phyloP scores from a whole-genome alignment of 2,113 vertebrate species.

The Heptranchias perlo region DNA sequence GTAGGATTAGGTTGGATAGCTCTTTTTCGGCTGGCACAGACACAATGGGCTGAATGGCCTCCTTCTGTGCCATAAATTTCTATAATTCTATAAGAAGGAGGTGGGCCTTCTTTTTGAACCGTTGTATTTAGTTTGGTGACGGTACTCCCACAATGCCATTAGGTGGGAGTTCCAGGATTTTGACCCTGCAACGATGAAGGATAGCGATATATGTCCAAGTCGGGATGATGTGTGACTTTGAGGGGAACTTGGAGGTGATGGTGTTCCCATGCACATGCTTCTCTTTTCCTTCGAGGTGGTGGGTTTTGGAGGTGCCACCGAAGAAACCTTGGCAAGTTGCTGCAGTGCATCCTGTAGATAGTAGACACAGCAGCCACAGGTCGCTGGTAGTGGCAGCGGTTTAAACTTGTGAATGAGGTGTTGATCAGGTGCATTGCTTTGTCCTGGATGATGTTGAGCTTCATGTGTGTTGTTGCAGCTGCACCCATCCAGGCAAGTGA shows the following conservation, averaged over 20 bases:
- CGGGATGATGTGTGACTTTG: not conserved
- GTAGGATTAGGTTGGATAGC: no score
- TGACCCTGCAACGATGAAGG: no score
- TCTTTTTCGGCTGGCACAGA: no score
- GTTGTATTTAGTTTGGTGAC: not conserved
- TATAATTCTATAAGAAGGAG: no score
- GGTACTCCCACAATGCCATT: not conserved
- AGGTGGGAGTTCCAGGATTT: no score
- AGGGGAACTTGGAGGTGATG: not conserved
- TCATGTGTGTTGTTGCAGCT: not conserved
- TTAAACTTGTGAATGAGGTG: not conserved
- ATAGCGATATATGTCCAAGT: no score
- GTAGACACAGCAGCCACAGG: not conserved
- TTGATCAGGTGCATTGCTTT: not conserved
- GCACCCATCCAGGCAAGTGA: not conserved
- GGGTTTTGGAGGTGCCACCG: not conserved
- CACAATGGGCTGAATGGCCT: no score
- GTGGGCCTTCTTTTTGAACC: no score
- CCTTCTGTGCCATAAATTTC: no score
- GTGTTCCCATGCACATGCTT: not conserved
- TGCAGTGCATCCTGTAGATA: not conserved
- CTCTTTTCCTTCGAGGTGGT: not conserved
- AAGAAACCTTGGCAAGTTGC: not conserved
- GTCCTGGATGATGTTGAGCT: no score
- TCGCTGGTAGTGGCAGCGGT: not conserved